phyloP scores from a whole-genome alignment of 2,888 invertebrate genomes.

The Pinctada fucata region DNA sequence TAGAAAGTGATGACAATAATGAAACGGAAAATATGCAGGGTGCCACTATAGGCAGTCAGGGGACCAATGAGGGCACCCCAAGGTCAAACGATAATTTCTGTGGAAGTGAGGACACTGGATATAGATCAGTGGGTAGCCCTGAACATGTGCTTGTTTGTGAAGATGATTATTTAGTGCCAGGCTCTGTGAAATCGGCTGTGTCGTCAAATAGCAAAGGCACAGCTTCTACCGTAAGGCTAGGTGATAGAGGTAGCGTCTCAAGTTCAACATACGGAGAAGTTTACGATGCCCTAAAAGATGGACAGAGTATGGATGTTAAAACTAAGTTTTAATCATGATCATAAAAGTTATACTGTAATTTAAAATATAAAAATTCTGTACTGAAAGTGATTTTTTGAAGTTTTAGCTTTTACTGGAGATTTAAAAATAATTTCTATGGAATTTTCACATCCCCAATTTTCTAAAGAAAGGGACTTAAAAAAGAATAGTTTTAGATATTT shows the following conservation, averaged over 20 bases:
- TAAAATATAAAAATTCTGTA: too few relatives aligned
- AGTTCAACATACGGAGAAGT: conserved; percentile 26
- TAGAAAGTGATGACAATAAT: conserved; percentile 21
- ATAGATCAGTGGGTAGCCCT: conserved; percentile 40
- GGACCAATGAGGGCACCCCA: conserved; percentile 21
- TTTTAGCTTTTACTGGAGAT: too few relatives aligned
- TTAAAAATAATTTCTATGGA: too few relatives aligned
- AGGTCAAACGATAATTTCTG: conserved; percentile 34
- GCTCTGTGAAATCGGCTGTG: conserved; percentile 27
- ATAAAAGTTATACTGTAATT: too few relatives aligned
- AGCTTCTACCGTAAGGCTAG: conserved; percentile 17
- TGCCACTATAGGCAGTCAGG: conserved; percentile 5
- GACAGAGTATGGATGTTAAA: conserved; percentile 26
- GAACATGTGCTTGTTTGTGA: conserved; percentile 41
- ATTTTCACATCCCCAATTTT: too few relatives aligned
- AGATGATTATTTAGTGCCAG: conserved; percentile 42
- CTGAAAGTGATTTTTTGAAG: too few relatives aligned
- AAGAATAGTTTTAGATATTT: too few relatives aligned
- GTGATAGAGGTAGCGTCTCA: conserved; percentile 7
- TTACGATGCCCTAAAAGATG: conserved; percentile 34
- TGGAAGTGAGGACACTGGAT: conserved; percentile 43
- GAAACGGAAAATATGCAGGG: conserved; percentile 14
- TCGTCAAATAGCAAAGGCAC: background rate
- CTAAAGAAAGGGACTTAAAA: too few relatives aligned
- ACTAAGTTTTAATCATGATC: conserved; percentile 26